A percentile compares a stretch with the other conserved stretches of the same genome.
Conservation (phyloP, 1,140 invertebrate species). For the Drosophila sproati region DNA sequence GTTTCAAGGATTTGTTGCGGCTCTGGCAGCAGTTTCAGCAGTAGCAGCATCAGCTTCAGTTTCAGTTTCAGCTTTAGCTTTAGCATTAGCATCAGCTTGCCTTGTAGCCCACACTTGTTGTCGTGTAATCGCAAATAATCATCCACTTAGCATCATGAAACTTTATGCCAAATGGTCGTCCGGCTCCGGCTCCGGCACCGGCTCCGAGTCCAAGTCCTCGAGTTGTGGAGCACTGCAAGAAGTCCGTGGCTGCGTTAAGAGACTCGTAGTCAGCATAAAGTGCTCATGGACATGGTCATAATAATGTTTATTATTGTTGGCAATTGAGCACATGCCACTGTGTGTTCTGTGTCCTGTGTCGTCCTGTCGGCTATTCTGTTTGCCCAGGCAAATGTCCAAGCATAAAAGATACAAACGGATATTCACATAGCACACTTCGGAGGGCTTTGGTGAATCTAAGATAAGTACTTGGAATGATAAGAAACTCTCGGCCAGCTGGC, state of each 20-base stretch:
- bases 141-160: constrained; percentile 81
- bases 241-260: constrained; percentile 28
- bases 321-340: constrained; percentile 52
- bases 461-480: constrained; percentile 1
- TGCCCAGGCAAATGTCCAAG: constrained; percentile 19
- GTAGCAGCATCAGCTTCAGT: too few relatives aligned
- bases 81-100: background rate
- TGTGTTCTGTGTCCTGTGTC: background rate
- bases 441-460: constrained; percentile 1
- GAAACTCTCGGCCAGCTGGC: background rate
- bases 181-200: background rate
- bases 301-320: constrained; percentile 77
- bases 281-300: constrained; percentile 63
- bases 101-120: constrained; percentile 35
- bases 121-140: constrained; percentile 81
- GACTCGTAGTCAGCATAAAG: constrained; percentile 62
- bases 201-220: background rate
- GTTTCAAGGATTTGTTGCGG: constrained; percentile 67
- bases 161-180: constrained; percentile 67
- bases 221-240: constrained; percentile 4
- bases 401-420: constrained; percentile 40
- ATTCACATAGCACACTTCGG: constrained; percentile 8
- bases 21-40: constrained; percentile 21
- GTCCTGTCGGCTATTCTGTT: constrained; percentile 12
- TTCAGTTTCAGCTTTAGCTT: too few relatives aligned